Base-by-base conservation (phyloP, 2,113 vertebrate genomes). In the Protomyctophum bolini region DNA sequence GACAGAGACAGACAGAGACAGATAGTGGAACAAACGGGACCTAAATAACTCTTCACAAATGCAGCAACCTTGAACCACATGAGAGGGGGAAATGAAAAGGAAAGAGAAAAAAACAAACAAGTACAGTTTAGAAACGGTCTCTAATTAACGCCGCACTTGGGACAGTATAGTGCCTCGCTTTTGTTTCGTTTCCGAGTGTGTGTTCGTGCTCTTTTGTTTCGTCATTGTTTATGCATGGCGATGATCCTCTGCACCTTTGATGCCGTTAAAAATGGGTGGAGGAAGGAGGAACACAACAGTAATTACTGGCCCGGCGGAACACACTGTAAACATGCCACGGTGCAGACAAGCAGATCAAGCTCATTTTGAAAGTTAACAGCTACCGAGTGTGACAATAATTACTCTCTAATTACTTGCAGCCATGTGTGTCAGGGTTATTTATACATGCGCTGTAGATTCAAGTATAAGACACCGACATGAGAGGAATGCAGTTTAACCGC, bases 21-120 rank as follows among this genome's bases (percentile, higher is more conserved):
- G 21, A 21, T 58, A 72, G 61, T 4, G 46, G 80, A 51, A 45
- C 48, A 55, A 55, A 64, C 15, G 52, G 59, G 76, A 63, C 50
- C 49, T 54, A 76, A 84, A 71, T 78, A 79, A 83, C 68, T 72
- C 60, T 63, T 68, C 48, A 51, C 21, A 79, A 68, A 65, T 54
- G n/a, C 6, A 69, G 59, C 61, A 79, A 84, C 79, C 80, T 79
- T 8, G 82, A 82, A 21, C 58, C 75, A 62, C 58, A 80, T 12
- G 7, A 28, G 47, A 56, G 62, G 2, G 48, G 41, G 52, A 33
- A 63, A 76, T 71, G 59, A 71, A 70, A 41, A 59, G 60, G 28
- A 10, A 65, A 61, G 29, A 21, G 21, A 21, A 21, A 21, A 21
- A 21, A 21, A 21, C 21, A 50, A 71, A 66, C 0, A 2, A 46